These are phyloP conservation scores for Epizoanthus stellaris DNA, from an alignment of 92 coral and sea anemone genomes.

Conservation along the genomic window DNA sequence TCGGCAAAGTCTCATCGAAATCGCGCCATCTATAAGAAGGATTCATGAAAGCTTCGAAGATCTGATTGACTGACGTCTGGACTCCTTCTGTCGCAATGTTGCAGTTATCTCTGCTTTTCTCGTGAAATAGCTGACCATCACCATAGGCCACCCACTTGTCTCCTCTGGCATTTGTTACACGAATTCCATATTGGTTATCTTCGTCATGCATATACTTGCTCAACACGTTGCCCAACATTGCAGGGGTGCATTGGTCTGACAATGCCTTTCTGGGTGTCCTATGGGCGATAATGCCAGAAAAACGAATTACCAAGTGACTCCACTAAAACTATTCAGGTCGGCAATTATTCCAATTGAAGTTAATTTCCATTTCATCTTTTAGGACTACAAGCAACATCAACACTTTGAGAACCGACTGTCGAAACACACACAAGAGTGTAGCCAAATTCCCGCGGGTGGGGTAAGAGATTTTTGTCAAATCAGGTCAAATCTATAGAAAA, in stretches of 20 bases:
- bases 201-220: constrained; percentile 87
- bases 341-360: no score
- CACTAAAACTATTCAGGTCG: no score
- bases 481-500: no score
- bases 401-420: no score
- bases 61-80: not conserved
- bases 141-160: constrained; percentile 82
- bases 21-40: constrained; percentile 23
- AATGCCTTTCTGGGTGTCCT: constrained; percentile 73
- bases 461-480: no score
- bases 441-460: no score
- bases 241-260: constrained; percentile 35
- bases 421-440: no score
- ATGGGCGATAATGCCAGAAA: not conserved
- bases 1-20: constrained; percentile 19
- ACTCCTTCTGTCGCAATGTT: constrained; percentile 53
- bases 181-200: constrained; percentile 73
- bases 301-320: not conserved
- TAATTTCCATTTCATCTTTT: no score
- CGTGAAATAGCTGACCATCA: constrained; percentile 66
- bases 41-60: constrained; percentile 50
- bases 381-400: no score
- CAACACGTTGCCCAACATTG: constrained; percentile 56
- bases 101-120: constrained; percentile 42
- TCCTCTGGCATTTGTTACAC: constrained; percentile 68